Base-by-base conservation (phyloP, 1,140 invertebrate genomes). In the Elysia chlorotica region DNA sequence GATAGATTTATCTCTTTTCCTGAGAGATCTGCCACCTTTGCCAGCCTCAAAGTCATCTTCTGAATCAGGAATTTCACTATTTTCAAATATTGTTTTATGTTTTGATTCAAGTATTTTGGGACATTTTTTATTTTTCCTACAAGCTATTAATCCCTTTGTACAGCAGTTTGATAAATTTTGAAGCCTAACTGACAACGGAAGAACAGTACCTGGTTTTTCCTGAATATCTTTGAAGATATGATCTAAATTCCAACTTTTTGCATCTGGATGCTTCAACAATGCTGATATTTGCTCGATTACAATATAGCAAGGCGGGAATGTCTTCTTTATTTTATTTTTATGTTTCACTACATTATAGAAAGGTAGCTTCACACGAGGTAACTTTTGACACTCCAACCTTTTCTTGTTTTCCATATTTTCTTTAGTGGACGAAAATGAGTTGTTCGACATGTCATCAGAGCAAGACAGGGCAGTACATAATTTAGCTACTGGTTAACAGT, bases 281-380 rank as follows among this genome's bases (percentile, higher is more conserved):
- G n/a, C n/a, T n/a, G n/a, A n/a, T n/a, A n/a, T n/a, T n/a, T 59
- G 48, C 36, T 33, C 59, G 17, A 69, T 14, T 25, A 69, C 54
- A n/a, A 69, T 25, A 69, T 28, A 69, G 28, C 67, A 69, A 36
- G 67, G 67, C 36, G 30, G 67, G 67, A 69, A 69, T 69, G 67
- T 53, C 30, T 59, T 69, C 30, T 23, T 69, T 6, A 69, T 69
- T 53, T 59, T 59, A 17, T 59, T 59, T 30, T 69, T 69, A 4
- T 69, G 53, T 35, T 36, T 69, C 25, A 4, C 23, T 1, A 69
- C 30, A 59, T 69, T 38, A 23, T 57, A 69, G 25, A 33, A 30
- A 10, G 2, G 2, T 1, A 6, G 25, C 56, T 67, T 53, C n/a
- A 30, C 25, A 33, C 14, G 1, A 2, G 65, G 65, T 30, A 67